These are phyloP conservation scores for Limenitis camilla DNA, from an alignment of 2,888 invertebrate species.

Conservation along the genomic window DNA sequence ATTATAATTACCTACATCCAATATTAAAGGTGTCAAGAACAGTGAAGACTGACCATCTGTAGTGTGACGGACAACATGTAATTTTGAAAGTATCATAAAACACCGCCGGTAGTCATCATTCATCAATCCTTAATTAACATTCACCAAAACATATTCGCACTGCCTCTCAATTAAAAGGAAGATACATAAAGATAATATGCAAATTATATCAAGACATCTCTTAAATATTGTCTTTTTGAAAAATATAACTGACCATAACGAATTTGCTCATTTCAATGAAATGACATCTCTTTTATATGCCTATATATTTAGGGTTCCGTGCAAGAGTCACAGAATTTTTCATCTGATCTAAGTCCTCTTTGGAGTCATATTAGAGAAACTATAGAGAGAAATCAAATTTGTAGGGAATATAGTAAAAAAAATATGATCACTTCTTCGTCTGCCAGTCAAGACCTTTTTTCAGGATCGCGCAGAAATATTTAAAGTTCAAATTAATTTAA, in stretches of 20 bases:
- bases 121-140: constrained; percentile 62
- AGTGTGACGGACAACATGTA: constrained; percentile 3
- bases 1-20: neutral
- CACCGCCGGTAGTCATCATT: constrained; percentile 42
- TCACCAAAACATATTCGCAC: constrained; percentile 48
- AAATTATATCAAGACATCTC: constrained; percentile 33
- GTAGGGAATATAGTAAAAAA: neutral
- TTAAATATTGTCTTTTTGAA: constrained; percentile 12
- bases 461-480: too few relatives aligned
- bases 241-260: constrained; percentile 19
- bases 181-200: constrained; percentile 58
- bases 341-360: too few relatives aligned
- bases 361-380: constrained; percentile 10
- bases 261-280: constrained; percentile 26
- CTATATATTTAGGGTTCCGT: constrained; percentile 10
- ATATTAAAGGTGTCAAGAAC: constrained; percentile 6
- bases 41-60: constrained; percentile 1
- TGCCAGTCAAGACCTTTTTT: neutral
- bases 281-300: constrained; percentile 40
- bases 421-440: neutral
- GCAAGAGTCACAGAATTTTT: too few relatives aligned
- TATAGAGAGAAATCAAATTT: constrained; percentile 1
- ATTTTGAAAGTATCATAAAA: constrained; percentile 15
- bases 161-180: constrained; percentile 57
- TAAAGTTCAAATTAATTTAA: too few relatives aligned